A percentile compares a stretch with the other conserved stretches of the same genome.
Evolutionary conservation across 1,140 invertebrate genomes (phyloP).

Genomic region (Nasonia vitripennis): DNA sequence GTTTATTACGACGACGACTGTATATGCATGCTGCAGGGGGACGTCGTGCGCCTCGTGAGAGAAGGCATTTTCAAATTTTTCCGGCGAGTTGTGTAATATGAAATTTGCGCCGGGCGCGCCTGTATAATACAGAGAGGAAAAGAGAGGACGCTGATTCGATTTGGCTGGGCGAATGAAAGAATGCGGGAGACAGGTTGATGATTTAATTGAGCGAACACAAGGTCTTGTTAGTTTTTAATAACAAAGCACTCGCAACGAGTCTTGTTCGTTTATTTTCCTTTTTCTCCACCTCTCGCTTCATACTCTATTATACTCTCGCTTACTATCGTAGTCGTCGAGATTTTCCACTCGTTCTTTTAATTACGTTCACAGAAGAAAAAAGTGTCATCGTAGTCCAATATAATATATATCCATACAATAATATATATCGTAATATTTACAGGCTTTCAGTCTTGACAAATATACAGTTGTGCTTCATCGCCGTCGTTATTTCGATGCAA

Average conservation of each 20-base stretch:
- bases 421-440: slow-evolving; percentile 63
- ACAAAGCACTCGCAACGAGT: neutral
- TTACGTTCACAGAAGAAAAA: neutral
- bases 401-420: slow-evolving; percentile 4
- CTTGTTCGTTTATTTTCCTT: slow-evolving; percentile 36
- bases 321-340: neutral
- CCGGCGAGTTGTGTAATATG: no score
- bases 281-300: slow-evolving; percentile 19
- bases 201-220: neutral
- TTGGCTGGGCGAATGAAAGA: neutral
- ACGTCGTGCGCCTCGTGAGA: no score
- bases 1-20: neutral
- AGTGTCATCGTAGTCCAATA: neutral
- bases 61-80: no score
- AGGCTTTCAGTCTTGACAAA: slow-evolving; percentile 74
- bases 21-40: no score
- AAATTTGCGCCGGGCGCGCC: no score
- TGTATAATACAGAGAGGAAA: no score
- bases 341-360: neutral
- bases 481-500: slow-evolving; percentile 23
- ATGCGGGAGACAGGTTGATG: neutral
- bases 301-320: no score
- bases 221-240: neutral
- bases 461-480: slow-evolving; percentile 67
- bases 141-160: no score